These are phyloP conservation scores for Heterohyrax brucei DNA, from an alignment of 2,797 vertebrate species.

Conservation along the genomic window DNA sequence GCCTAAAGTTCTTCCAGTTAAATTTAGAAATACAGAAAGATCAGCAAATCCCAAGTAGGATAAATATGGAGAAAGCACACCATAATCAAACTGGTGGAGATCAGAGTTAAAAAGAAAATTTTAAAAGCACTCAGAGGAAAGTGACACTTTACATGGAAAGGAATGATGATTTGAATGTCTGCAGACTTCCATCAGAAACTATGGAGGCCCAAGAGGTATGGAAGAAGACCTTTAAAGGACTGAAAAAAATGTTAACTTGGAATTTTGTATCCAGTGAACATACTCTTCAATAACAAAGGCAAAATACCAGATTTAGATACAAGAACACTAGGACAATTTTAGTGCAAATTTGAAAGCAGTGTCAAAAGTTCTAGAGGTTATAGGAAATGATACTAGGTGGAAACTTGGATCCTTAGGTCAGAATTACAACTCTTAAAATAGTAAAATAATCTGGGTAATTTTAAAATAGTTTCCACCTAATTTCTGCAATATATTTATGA, in stretches of 20 bases:
- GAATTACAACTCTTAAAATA: background rate
- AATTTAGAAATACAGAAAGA: background rate
- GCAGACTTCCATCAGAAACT: background rate
- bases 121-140: background rate
- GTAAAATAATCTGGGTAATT: background rate
- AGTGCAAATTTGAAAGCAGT: background rate
- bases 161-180: background rate
- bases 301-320: background rate
- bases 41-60: background rate
- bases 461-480: background rate
- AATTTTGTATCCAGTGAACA: background rate
- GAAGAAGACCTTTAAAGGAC: background rate
- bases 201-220: background rate
- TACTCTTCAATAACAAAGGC: background rate
- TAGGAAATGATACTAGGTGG: background rate
- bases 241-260: background rate
- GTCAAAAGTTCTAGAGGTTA: background rate
- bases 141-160: background rate
- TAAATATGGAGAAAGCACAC: constrained; percentile 22
- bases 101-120: background rate
- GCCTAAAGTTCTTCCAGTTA: background rate
- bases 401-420: background rate
- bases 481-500: background rate
- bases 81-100: background rate
- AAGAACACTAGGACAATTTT: background rate